A percentile compares a stretch with the other conserved stretches of the same genome.
Conservation (phyloP, 2,113 vertebrate genomes). For the Sphyrna mokarran region DNA sequence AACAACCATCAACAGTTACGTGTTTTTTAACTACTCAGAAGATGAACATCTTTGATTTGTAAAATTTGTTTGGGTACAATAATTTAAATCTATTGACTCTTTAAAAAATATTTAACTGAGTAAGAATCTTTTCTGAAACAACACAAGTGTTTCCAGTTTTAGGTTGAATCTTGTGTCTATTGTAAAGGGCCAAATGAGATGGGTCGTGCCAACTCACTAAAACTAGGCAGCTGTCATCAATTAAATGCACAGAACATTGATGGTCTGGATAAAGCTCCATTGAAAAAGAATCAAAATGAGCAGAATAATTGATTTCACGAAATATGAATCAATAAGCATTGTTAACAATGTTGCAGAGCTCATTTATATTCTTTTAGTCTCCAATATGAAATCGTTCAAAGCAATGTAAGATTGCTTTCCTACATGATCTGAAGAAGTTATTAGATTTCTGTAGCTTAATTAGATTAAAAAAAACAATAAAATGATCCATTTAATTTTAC, state of each 20-base stretch:
- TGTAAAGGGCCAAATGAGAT: not conserved
- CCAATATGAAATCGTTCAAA: not conserved
- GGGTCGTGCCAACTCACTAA: not conserved
- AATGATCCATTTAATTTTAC: not conserved
- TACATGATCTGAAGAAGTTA: not conserved
- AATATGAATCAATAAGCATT: not conserved
- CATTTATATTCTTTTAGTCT: not conserved
- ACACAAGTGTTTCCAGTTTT: not conserved
- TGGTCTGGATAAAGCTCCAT: not conserved
- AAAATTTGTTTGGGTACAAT: not conserved
- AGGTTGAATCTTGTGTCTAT: not conserved
- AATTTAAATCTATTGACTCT: not conserved
- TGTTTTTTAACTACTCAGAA: not conserved
- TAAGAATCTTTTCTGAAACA: not conserved
- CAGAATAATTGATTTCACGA: conserved; percentile 12
- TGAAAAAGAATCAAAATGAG: not conserved
- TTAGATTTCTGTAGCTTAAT: not conserved
- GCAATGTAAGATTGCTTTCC: not conserved
- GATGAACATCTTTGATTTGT: not conserved
- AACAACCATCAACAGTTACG: not conserved
- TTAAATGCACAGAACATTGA: not conserved
- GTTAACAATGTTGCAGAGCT: not conserved
- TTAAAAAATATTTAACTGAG: not conserved
- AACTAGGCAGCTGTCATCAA: not conserved
- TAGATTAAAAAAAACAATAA: not conserved